phyloP scores from a whole-genome alignment of 2,888 invertebrate species.

The Cylloceria caligata region DNA sequence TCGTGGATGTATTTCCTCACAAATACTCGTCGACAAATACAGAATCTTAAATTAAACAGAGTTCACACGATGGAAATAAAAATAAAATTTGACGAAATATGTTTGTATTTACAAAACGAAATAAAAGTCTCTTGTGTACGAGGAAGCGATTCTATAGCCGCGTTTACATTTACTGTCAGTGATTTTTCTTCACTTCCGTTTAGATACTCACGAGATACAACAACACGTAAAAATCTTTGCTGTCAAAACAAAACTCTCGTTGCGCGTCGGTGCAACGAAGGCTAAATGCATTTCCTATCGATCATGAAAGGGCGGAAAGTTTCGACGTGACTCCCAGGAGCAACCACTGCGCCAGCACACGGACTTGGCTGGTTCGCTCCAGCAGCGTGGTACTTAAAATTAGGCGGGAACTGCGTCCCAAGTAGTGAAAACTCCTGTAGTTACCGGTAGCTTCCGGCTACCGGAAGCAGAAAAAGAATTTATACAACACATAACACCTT shows the following conservation, averaged over 20 bases:
- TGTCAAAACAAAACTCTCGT: constrained; percentile 37
- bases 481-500: too few species aligned
- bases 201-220: constrained; percentile 58
- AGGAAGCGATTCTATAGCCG: background rate
- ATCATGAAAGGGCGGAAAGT: constrained; percentile 70
- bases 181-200: constrained; percentile 3
- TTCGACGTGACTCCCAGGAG: constrained; percentile 55
- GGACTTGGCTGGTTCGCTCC: constrained; percentile 13
- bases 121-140: background rate
- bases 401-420: constrained; percentile 46
- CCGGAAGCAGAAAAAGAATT: too few species aligned
- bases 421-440: too few species aligned
- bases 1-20: too few species aligned
- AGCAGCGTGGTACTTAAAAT: constrained; percentile 55
- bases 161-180: background rate
- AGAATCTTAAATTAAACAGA: background rate
- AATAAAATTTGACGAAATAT: background rate
- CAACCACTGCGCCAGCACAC: background rate
- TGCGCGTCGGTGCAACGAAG: background rate
- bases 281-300: constrained; percentile 69
- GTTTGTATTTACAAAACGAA: background rate
- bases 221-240: constrained; percentile 41
- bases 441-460: too few species aligned
- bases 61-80: background rate
- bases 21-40: background rate